Evolutionary conservation across 2,888 invertebrate genomes (phyloP).

Genomic region (Bimastos eiseni): DNA sequence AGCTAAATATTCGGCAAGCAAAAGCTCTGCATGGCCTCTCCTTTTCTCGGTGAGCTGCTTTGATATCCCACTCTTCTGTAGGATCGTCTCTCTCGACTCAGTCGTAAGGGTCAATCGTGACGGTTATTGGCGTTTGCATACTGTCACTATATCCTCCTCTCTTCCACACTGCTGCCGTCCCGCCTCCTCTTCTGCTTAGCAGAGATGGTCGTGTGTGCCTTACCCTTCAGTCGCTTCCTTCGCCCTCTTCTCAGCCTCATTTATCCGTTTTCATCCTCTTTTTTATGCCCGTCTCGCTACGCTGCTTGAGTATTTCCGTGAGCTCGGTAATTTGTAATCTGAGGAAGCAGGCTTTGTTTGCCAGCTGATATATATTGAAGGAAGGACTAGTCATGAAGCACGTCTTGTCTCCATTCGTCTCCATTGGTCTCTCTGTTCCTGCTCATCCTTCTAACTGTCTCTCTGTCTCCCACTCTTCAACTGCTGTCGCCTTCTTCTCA

Average conservation of each 20-base stretch:
- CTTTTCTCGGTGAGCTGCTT: neutral
- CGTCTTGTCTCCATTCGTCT: neutral
- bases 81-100: neutral
- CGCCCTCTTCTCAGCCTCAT: neutral
- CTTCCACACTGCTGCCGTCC: neutral
- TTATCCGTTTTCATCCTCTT: neutral
- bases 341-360: neutral
- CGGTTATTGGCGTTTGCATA: neutral
- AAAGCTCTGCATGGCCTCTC: neutral
- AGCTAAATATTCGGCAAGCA: neutral
- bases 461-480: neutral
- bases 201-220: neutral
- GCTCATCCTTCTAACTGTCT: neutral
- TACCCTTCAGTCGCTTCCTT: conserved; percentile 5
- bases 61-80: neutral
- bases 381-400: neutral
- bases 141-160: neutral
- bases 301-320: neutral
- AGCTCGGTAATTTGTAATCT: neutral
- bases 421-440: no score
- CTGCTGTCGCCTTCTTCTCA: neutral
- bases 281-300: neutral
- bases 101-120: neutral
- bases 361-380: neutral
- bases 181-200: neutral